These are phyloP conservation scores for Papilio machaon DNA, from an alignment of 1,140 invertebrate genomes.

Conservation along the genomic window DNA sequence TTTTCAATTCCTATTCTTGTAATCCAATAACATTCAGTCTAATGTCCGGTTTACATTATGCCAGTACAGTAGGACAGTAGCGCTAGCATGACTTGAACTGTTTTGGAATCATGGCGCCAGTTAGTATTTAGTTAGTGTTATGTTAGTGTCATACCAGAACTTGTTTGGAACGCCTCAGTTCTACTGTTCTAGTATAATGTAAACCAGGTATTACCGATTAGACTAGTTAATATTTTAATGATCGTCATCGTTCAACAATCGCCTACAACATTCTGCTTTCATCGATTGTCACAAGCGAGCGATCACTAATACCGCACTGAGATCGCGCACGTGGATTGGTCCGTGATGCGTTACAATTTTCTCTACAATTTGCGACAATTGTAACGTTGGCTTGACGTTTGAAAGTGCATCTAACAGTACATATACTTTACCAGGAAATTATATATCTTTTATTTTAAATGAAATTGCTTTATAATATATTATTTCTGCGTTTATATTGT, in stretches of 20 bases:
- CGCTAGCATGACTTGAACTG: no score
- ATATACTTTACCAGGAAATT: conserved; percentile 13
- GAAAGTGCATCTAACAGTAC: conserved; percentile 52
- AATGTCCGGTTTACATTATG: no score
- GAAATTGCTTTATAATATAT: neutral
- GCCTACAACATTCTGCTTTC: neutral
- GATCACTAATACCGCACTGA: conserved; percentile 24
- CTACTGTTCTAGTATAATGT: no score
- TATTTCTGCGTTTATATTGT: no score
- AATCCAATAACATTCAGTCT: no score
- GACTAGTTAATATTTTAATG: neutral
- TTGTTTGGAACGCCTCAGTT: no score
- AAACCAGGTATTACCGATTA: no score
- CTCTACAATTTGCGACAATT: conserved; percentile 69
- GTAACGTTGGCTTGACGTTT: conserved; percentile 59
- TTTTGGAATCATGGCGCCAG: no score
- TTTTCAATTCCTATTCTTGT: no score
- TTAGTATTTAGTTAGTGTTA: no score
- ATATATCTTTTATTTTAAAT: neutral
- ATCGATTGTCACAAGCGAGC: conserved; percentile 33
- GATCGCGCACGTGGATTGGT: conserved; percentile 37
- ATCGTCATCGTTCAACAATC: neutral
- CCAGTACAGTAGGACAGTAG: no score
- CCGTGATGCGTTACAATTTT: conserved; percentile 64
- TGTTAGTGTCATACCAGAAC: no score